Conservation (phyloP, 2,113 vertebrate genomes). For the Notarius quadriscutis region DNA sequence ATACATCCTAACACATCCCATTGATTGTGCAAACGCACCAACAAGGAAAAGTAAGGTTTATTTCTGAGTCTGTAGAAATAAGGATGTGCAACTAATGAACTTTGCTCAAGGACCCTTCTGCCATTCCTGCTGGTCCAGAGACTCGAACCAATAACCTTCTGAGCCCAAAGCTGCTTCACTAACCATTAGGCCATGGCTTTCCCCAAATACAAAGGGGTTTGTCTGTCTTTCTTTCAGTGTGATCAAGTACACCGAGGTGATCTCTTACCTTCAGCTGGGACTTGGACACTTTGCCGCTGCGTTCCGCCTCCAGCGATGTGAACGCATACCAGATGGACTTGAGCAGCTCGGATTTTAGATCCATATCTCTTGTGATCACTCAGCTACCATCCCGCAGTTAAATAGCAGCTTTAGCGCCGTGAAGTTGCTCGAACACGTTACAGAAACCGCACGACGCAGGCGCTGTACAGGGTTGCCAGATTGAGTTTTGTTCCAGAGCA, state of each 20-base stretch:
- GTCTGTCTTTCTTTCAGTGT: not conserved
- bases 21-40: not conserved
- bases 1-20: too few relatives aligned
- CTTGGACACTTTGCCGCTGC: conserved; percentile 88
- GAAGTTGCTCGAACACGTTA: not conserved
- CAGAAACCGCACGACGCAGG: not conserved
- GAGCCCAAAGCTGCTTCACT: too few relatives aligned
- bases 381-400: not conserved
- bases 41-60: not conserved
- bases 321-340: conserved; percentile 90
- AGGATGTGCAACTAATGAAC: too few relatives aligned
- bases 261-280: conserved; percentile 83
- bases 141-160: too few relatives aligned
- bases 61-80: not conserved
- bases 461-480: conserved; percentile 28
- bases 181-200: too few relatives aligned
- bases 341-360: conserved; percentile 74
- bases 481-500: not conserved
- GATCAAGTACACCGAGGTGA: too few relatives aligned
- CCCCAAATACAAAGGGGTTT: not conserved
- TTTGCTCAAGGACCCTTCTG: too few relatives aligned
- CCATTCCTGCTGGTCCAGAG: too few relatives aligned
- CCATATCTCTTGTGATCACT: conserved; percentile 19
- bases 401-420: not conserved
- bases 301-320: conserved; percentile 84